Conservation (phyloP, 1,140 invertebrate species). For the Diachasmimorpha longicaudata region DNA sequence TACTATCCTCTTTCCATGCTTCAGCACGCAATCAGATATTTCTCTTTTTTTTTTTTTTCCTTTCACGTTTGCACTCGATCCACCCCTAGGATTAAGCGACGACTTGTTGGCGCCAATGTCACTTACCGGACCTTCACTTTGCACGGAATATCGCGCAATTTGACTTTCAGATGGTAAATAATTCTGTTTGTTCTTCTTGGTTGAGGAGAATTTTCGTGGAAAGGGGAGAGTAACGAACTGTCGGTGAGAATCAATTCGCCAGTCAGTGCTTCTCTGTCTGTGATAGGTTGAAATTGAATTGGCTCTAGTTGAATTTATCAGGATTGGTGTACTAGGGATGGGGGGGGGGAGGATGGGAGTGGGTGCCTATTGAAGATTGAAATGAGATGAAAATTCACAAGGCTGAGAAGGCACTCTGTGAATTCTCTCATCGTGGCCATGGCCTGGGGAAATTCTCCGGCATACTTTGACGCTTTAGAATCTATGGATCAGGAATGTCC, state of each 20-base stretch:
- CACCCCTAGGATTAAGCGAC: not conserved
- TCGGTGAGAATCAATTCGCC: no score
- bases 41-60: not conserved
- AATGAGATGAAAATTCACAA: not conserved
- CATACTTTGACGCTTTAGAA: not conserved
- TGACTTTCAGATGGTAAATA: not conserved
- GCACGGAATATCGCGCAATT: not conserved
- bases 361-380: not conserved
- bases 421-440: not conserved
- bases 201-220: no score
- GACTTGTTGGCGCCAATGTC: conserved; percentile 3
- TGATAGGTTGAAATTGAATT: no score
- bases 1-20: not conserved
- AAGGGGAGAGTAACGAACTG: no score
- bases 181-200: not conserved
- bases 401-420: not conserved
- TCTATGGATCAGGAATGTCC: not conserved
- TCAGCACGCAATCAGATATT: not conserved
- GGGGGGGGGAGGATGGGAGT: no score
- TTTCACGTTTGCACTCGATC: not conserved
- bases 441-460: not conserved
- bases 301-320: not conserved
- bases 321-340: no score
- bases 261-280: no score
- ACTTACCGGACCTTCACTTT: not conserved